These are phyloP conservation scores for Neomorphus geoffroyi DNA, from an alignment of 2,797 vertebrate genomes.

Conservation along the genomic window DNA sequence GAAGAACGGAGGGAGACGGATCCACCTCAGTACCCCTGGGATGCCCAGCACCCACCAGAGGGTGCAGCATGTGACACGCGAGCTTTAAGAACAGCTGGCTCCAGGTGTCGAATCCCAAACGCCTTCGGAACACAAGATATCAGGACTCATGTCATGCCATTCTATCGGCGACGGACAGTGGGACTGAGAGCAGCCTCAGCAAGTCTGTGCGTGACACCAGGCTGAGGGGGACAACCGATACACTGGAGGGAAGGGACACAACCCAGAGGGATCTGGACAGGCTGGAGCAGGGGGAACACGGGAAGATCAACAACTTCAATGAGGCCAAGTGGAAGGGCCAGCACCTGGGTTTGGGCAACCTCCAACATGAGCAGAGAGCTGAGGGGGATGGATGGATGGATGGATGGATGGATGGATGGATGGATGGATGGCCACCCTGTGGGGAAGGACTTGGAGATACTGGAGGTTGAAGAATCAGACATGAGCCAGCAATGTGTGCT, in stretches of 20 bases:
- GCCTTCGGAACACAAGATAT: rapidly evolving
- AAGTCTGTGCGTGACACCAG: background rate
- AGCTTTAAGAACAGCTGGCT: background rate
- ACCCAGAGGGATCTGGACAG: background rate
- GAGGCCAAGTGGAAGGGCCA: background rate
- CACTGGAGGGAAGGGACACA: background rate
- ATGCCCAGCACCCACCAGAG: rapidly evolving
- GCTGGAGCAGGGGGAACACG: rapidly evolving
- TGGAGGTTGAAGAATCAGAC: background rate
- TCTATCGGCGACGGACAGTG: rapidly evolving
- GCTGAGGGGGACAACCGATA: background rate
- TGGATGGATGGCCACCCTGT: background rate
- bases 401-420: background rate
- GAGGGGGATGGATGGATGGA: background rate
- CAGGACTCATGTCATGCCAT: background rate
- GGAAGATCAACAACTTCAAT: background rate
- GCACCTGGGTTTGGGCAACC: background rate
- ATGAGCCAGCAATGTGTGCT: rapidly evolving
- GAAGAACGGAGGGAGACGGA: background rate
- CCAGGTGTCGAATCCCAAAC: rapidly evolving
- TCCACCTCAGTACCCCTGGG: rapidly evolving
- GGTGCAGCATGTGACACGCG: too few relatives aligned
- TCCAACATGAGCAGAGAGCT: background rate
- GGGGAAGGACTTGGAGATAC: background rate
- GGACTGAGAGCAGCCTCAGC: background rate